These are phyloP conservation scores for Todiramphus saurophagus DNA, from an alignment of 2,113 vertebrate genomes.

Conservation along the genomic window DNA sequence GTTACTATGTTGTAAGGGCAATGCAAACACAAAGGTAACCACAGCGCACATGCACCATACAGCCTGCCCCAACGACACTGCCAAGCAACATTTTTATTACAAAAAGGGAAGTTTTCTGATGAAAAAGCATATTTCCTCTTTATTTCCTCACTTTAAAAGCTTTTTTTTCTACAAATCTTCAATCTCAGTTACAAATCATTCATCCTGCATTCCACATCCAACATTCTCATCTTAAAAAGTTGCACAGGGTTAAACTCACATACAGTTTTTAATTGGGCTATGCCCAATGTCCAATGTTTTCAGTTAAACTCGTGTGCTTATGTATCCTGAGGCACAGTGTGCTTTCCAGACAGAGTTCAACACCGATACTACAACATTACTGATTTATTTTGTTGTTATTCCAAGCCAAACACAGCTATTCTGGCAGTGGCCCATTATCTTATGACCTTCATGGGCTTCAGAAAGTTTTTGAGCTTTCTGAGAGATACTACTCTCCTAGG, in stretches of 20 bases:
- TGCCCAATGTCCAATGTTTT: not conserved
- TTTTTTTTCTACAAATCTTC: not conserved
- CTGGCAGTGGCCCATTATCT: not conserved
- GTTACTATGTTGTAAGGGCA: not conserved
- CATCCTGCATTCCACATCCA: not conserved
- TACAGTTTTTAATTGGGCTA: not conserved
- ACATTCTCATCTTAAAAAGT: not conserved
- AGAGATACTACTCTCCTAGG: not conserved
- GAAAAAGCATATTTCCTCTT: not conserved
- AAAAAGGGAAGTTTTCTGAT: not conserved
- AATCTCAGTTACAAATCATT: not conserved
- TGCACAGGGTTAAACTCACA: not conserved
- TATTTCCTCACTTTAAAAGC: not conserved
- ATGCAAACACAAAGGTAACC: not conserved
- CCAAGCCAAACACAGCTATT: constrained; percentile 11
- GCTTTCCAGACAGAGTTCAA: not conserved
- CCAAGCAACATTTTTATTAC: not conserved
- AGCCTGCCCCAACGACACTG: not conserved
- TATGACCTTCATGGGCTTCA: not conserved
- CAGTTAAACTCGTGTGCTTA: not conserved
- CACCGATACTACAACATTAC: not conserved
- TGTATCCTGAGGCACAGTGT: not conserved
- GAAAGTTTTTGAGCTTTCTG: not conserved
- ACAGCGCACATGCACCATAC: rapidly evolving
- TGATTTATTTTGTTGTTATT: constrained; percentile 9